Percentiles rank a stretch among this genome's conserved stretches.
Conservation (phyloP, 2,888 invertebrate genomes). For the Apodemia mormo region DNA sequence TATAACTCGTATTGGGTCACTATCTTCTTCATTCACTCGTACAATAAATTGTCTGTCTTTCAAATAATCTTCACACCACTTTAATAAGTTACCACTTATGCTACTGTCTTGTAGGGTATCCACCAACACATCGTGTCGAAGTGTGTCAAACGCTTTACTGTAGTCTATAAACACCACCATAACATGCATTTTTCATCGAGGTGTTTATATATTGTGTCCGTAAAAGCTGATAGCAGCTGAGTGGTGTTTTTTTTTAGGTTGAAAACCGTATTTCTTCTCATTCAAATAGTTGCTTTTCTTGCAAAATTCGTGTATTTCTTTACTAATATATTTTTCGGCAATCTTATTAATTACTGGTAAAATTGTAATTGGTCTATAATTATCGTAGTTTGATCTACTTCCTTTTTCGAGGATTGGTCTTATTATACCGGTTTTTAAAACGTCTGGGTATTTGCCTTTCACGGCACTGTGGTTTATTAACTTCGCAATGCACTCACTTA, state of each 20-base stretch:
- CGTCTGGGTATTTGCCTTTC: slow-evolving; percentile 25
- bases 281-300: slow-evolving; percentile 20
- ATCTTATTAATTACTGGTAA: slow-evolving; percentile 29
- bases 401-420: slow-evolving; percentile 33
- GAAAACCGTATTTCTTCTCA: slow-evolving; percentile 25
- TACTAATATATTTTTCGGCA: slow-evolving; percentile 28
- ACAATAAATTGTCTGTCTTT: too few relatives aligned
- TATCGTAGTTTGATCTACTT: too few relatives aligned
- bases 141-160: slow-evolving; percentile 33
- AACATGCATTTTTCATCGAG: slow-evolving; percentile 31
- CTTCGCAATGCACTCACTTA: slow-evolving; percentile 1
- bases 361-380: too few relatives aligned
- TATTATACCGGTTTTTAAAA: slow-evolving; percentile 30
- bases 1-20: slow-evolving; percentile 20
- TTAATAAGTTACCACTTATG: slow-evolving; percentile 30
- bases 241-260: slow-evolving; percentile 37
- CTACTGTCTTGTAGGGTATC: slow-evolving; percentile 27
- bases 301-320: slow-evolving; percentile 24
- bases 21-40: slow-evolving; percentile 23
- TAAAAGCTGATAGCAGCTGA: slow-evolving; percentile 22
- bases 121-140: slow-evolving; percentile 29
- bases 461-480: slow-evolving; percentile 27
- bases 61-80: too few relatives aligned
- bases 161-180: slow-evolving; percentile 34
- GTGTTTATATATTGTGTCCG: slow-evolving; percentile 24